Evolutionary conservation across 2,888 invertebrate species (phyloP).

Genomic region (Luperina testacea): DNA sequence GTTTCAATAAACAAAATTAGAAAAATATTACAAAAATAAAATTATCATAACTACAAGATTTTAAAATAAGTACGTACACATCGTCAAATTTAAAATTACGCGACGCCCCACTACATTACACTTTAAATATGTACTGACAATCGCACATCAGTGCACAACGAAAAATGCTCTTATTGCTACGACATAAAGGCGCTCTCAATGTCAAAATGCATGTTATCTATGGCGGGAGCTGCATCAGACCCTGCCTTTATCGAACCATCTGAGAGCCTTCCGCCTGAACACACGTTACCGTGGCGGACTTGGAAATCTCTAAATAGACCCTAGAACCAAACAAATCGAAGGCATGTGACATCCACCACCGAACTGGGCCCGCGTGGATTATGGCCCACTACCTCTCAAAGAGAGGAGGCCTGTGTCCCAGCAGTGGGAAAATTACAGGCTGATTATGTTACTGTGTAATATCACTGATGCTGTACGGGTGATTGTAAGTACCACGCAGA

Average conservation of each 20-base stretch:
- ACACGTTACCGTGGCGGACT: too few relatives aligned
- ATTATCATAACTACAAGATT: conserved; percentile 1
- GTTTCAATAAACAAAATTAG: background rate
- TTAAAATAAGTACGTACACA: background rate
- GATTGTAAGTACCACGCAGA: background rate
- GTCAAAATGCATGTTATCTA: background rate
- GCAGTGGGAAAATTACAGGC: too few relatives aligned
- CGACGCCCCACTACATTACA: background rate
- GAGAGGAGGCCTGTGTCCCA: too few relatives aligned
- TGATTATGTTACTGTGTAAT: too few relatives aligned
- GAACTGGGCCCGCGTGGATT: too few relatives aligned
- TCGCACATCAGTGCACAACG: background rate
- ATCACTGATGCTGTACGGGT: background rate
- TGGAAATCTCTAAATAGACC: too few relatives aligned
- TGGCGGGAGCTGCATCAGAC: too few relatives aligned
- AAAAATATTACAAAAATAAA: conserved; percentile 3
- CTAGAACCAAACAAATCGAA: too few relatives aligned
- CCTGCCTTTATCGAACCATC: too few relatives aligned
- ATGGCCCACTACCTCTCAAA: too few relatives aligned
- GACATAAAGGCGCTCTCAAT: background rate
- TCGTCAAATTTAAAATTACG: background rate
- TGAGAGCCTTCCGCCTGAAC: too few relatives aligned
- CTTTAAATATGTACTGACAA: background rate
- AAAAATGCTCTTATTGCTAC: background rate
- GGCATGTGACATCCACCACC: too few relatives aligned